These are phyloP conservation scores for Actinia equina DNA, from an alignment of 64 coral and sea anemone species.

Conservation along the genomic window DNA sequence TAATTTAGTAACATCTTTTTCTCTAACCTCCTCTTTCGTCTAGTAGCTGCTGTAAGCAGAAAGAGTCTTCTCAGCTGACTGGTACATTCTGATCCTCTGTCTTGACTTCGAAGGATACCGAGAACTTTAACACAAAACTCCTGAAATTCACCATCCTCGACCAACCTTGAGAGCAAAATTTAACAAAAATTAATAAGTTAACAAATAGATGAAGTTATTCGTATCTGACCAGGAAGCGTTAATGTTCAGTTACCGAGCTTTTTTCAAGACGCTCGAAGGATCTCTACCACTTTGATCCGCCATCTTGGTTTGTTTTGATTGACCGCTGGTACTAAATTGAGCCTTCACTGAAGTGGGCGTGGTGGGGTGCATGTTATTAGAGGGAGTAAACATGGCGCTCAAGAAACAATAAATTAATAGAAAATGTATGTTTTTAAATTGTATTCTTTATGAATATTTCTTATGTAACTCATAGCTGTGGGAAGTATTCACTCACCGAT, in stretches of 20 bases:
- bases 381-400: too few species aligned
- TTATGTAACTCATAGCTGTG: too few species aligned
- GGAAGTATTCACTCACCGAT: too few species aligned
- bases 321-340: too few species aligned
- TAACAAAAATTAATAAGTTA: background rate
- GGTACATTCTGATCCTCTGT: conserved; percentile 62
- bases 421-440: too few species aligned
- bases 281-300: conserved; percentile 49
- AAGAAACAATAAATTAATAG: too few species aligned
- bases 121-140: conserved; percentile 71
- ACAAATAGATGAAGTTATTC: background rate
- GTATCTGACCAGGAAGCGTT: background rate
- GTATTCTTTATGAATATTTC: too few species aligned
- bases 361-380: too few species aligned
- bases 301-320: conserved; percentile 1
- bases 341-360: too few species aligned
- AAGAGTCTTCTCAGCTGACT: conserved; percentile 67
- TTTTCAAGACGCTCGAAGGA: conserved; percentile 69
- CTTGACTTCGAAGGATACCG: conserved; percentile 50
- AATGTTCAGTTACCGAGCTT: conserved; percentile 53
- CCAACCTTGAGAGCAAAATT: conserved; percentile 26
- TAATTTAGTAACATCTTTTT: background rate
- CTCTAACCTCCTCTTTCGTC: conserved; percentile 66
- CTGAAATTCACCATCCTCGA: conserved; percentile 70
- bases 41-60: conserved; percentile 67